Base-by-base conservation (phyloP, 1,140 invertebrate species). In the Megalonaias nervosa region DNA sequence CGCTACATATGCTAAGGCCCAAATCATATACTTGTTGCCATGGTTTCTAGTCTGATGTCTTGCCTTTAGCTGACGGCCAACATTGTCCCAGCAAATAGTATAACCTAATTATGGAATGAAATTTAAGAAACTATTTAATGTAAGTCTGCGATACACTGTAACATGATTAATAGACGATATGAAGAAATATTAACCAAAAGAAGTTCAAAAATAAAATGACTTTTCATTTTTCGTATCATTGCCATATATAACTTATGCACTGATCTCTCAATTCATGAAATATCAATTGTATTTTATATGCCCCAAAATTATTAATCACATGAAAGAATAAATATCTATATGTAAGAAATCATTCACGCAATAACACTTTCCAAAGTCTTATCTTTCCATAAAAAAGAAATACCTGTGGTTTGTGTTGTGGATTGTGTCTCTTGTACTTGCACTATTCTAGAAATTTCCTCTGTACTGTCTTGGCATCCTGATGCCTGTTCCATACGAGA, bases 31-130 rank as follows among this genome's bases (percentile, higher is more conserved):
- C 26, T 74, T 65, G 64, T 74, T 66, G 15, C 72, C 72, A 56
- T 74, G 72, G 62, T 74, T 74, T 5, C 72, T 55, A 15, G 72
- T 74, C 1, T 74, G 72, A n/a, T 74, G 72, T 9, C 62, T 19
- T 15, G 72, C 72, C 58, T 66, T 74, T 16, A 74, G 11, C 26
- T 74, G 64, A 17, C 58, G 56, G 16, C 72, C 72, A 58, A 74
- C 72, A 58, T 74, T 74, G 31, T 74, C 72, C 72, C 62, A 66
- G 38, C 62, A 74, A 21, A 74, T 56, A n/a, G 72, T 74, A 58
- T 74, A 66, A 9, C 72, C 72, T 74, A 23, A 17, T 61, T 23
- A 15, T 23, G 31, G 23, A 6, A 17, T 26, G n/a, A 38, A 26
- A 26, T 67, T 19, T 48, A 26, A 19, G 66, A 31, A 31, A 31